A percentile compares a stretch with the other conserved stretches of the same genome.
Evolutionary conservation across 2,797 vertebrate species (phyloP).

Genomic region (Delichon dasypus): DNA sequence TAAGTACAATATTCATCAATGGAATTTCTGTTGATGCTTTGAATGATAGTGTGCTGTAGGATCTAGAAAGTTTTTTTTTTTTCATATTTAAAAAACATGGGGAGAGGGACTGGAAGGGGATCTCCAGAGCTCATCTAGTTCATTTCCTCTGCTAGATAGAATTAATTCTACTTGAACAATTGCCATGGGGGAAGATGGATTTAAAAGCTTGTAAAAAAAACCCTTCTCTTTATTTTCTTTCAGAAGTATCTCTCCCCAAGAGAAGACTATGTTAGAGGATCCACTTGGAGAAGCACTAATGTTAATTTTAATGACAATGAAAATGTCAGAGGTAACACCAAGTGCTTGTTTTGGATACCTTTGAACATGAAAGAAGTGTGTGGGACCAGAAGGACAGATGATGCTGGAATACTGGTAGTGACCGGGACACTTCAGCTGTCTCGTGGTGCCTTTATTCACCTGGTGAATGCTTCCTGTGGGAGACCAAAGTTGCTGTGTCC

Average conservation of each 20-base stretch:
- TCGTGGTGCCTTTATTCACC: neutral
- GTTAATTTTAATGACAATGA: neutral
- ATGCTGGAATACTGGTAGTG: neutral
- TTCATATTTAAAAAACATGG: neutral
- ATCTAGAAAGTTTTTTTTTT: neutral
- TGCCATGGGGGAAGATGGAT: neutral
- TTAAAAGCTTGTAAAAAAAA: neutral
- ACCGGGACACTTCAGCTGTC: neutral
- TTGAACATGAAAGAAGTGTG: neutral
- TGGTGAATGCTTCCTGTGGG: neutral
- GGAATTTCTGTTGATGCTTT: neutral
- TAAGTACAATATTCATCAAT: neutral
- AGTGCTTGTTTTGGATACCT: neutral
- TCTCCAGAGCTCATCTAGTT: neutral
- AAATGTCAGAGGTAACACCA: neutral
- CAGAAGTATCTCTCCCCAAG: constrained; percentile 61
- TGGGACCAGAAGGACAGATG: neutral
- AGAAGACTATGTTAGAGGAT: constrained; percentile 56
- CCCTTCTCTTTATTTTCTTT: constrained; percentile 34
- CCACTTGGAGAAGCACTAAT: neutral
- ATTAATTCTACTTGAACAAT: neutral
- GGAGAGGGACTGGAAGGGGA: neutral
- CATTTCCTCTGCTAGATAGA: neutral
- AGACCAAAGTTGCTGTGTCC: neutral
- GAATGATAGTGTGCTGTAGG: neutral